phyloP scores from a whole-genome alignment of 2,113 vertebrate genomes.

The Smithornis capensis region DNA sequence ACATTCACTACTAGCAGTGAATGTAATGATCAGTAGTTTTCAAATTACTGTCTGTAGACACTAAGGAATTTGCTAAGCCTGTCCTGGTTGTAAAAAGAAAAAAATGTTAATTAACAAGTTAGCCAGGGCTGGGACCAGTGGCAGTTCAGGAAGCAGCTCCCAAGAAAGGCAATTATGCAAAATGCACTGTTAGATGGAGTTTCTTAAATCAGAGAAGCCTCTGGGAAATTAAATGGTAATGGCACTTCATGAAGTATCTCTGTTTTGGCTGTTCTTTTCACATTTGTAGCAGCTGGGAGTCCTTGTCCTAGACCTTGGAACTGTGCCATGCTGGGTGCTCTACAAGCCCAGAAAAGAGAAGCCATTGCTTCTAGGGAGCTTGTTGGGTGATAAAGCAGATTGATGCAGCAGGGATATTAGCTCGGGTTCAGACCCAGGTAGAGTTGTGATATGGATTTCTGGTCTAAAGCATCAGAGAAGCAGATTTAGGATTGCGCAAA shows the following conservation, averaged over 20 bases:
- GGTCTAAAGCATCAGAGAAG: neutral
- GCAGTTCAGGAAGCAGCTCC: neutral
- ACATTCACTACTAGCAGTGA: neutral
- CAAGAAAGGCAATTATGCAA: conserved; percentile 12
- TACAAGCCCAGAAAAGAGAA: neutral
- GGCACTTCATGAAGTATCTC: neutral
- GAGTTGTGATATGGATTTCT: neutral
- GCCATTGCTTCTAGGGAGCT: neutral
- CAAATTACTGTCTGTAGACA: neutral
- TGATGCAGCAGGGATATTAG: neutral
- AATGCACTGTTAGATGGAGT: neutral
- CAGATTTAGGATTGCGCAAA: neutral
- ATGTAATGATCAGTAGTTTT: neutral
- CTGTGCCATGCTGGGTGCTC: neutral
- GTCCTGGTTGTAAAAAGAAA: neutral
- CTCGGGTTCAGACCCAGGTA: neutral
- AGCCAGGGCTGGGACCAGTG: neutral
- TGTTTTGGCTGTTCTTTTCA: neutral
- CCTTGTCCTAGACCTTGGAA: neutral
- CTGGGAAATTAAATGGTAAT: neutral
- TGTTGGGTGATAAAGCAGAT: rapidly evolving
- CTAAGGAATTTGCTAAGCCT: neutral
- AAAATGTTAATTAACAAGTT: conserved; percentile 7
- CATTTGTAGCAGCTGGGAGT: neutral
- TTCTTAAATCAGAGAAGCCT: neutral